Conservation (phyloP, 1,140 invertebrate genomes). For the Drosophila obscura region DNA sequence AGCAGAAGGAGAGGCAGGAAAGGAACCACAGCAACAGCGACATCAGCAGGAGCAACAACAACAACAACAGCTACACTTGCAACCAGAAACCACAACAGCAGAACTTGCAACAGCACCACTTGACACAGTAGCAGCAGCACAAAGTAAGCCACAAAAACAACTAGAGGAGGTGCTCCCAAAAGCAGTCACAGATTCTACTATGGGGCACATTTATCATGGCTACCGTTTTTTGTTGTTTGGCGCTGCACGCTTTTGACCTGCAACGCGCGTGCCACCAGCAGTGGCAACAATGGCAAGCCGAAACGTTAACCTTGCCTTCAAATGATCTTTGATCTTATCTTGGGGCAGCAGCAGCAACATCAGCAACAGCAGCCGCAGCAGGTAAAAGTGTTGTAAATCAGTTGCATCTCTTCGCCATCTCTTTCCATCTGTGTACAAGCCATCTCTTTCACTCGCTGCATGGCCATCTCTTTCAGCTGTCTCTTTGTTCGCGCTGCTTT, state of each 20-base stretch:
- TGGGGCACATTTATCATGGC: conserved; percentile 56
- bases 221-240: conserved; percentile 55
- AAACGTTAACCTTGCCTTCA: conserved; percentile 41
- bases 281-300: conserved; percentile 41
- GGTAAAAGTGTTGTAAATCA: conserved; percentile 64
- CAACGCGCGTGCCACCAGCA: conserved; percentile 52
- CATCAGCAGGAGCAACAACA: conserved; percentile 3
- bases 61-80: conserved; percentile 16
- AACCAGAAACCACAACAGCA: conserved; percentile 23
- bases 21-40: neutral
- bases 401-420: no score
- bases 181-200: conserved; percentile 9
- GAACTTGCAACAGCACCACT: conserved; percentile 9
- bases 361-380: conserved; percentile 15
- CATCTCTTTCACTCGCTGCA: neutral
- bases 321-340: conserved; percentile 76
- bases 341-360: neutral
- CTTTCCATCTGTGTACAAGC: neutral
- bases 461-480: neutral
- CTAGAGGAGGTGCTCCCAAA: no score
- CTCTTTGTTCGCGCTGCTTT: neutral
- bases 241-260: conserved; percentile 77
- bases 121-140: conserved; percentile 14
- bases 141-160: conserved; percentile 18
- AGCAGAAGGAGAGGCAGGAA: neutral